A percentile compares a stretch with the other conserved stretches of the same genome.
phyloP scores from a whole-genome alignment of 1,140 invertebrate species.

The Macrobrachium nipponense region DNA sequence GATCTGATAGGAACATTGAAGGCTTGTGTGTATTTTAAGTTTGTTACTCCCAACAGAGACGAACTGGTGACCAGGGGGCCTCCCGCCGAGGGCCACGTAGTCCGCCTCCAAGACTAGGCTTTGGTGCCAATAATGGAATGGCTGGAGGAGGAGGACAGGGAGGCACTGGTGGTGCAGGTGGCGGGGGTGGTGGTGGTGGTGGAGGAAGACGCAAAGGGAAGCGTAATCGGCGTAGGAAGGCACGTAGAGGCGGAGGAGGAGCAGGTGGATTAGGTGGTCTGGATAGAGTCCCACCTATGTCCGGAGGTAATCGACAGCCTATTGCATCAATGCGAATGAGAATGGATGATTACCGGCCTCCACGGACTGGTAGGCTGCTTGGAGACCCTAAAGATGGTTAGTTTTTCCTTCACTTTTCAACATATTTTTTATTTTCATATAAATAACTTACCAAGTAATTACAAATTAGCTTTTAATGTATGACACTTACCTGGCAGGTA shows the following conservation, averaged over 20 bases:
- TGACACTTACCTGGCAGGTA: neutral
- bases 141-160: conserved; percentile 26
- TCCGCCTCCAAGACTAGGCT: conserved; percentile 35
- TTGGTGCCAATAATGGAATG: neutral
- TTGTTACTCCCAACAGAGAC: conserved; percentile 48
- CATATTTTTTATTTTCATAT: neutral
- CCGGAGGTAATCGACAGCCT: conserved; percentile 53
- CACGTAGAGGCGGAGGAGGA: neutral
- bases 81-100: conserved; percentile 41
- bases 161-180: conserved; percentile 5
- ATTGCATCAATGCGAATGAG: conserved; percentile 64
- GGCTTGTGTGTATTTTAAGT: neutral
- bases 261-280: conserved; percentile 18
- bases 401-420: neutral
- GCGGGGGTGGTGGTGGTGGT: conserved; percentile 32
- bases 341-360: conserved; percentile 63
- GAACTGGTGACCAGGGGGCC: conserved; percentile 31
- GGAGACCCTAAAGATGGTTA: conserved; percentile 50
- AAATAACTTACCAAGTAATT: no score
- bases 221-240: neutral
- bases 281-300: conserved; percentile 42
- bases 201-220: conserved; percentile 3
- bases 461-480: neutral
- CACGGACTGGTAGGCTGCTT: conserved; percentile 46
- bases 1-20: neutral